A percentile compares a stretch with the other conserved stretches of the same genome.
phyloP scores from a whole-genome alignment of 2,888 invertebrate genomes.

The Parapristionchus giblindavisi region DNA sequence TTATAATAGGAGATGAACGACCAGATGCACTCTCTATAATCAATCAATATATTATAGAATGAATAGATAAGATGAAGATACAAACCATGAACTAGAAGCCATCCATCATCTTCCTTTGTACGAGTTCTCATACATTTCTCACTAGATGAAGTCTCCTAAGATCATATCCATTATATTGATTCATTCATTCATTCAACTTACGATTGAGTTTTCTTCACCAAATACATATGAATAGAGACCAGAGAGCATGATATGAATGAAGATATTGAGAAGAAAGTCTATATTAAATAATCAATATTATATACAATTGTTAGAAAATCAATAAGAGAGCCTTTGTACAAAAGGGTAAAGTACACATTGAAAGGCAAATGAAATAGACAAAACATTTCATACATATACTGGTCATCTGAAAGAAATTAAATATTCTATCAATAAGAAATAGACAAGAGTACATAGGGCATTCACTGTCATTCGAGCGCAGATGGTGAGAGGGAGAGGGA shows the following conservation, averaged over 20 bases:
- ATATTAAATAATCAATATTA: too few relatives aligned
- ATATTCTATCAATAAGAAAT: too few relatives aligned
- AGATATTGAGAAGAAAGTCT: too few relatives aligned
- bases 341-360: too few relatives aligned
- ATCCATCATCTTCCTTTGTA: slow-evolving; percentile 35
- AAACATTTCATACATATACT: too few relatives aligned
- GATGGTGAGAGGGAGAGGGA: too few relatives aligned
- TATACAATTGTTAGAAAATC: too few relatives aligned
- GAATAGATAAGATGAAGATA: neutral
- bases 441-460: too few relatives aligned
- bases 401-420: too few relatives aligned
- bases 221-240: slow-evolving; percentile 26
- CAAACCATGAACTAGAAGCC: slow-evolving; percentile 23
- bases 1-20: slow-evolving; percentile 20
- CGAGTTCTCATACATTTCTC: slow-evolving; percentile 15
- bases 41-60: neutral
- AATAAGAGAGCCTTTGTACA: too few relatives aligned
- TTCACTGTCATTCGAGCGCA: too few relatives aligned
- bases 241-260: slow-evolving; percentile 14
- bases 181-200: neutral
- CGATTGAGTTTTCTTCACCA: neutral
- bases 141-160: neutral
- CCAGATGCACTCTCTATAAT: neutral
- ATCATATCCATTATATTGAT: neutral
- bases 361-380: too few relatives aligned